These are phyloP conservation scores for Macrosiphum euphorbiae DNA, from an alignment of 2,888 invertebrate genomes.

Conservation along the genomic window DNA sequence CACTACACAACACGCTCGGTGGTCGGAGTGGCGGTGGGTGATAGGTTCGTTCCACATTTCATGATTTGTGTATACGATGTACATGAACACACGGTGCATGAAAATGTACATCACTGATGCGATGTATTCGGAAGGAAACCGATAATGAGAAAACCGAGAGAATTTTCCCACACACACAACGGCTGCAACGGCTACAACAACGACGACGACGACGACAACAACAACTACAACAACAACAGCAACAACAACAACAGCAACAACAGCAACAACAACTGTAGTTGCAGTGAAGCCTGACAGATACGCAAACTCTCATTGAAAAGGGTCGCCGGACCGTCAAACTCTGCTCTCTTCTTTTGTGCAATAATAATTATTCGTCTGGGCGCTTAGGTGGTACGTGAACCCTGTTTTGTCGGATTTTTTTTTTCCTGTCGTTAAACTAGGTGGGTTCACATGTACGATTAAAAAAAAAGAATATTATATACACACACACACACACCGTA, in stretches of 20 bases:
- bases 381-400: constrained; percentile 30
- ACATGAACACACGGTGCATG: neutral
- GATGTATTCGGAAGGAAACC: constrained; percentile 5
- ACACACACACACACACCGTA: neutral
- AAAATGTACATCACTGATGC: neutral
- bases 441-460: neutral
- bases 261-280: neutral
- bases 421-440: constrained; percentile 3
- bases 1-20: neutral
- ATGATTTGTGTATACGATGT: neutral
- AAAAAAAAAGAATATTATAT: constrained; percentile 26
- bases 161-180: neutral
- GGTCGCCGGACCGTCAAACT: constrained; percentile 61
- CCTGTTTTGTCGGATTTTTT: constrained; percentile 14
- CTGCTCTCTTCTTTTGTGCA: constrained; percentile 44
- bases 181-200: neutral
- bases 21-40: neutral
- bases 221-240: neutral
- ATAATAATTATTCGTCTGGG: constrained; percentile 58
- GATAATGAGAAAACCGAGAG: constrained; percentile 46
- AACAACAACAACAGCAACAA: neutral
- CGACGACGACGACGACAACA: neutral
- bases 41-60: neutral
- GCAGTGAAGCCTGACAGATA: constrained; percentile 46
- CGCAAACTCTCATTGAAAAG: constrained; percentile 56